Conservation (phyloP, 53 echinoderm and acorn worm species). For the Astropecten irregularis region DNA sequence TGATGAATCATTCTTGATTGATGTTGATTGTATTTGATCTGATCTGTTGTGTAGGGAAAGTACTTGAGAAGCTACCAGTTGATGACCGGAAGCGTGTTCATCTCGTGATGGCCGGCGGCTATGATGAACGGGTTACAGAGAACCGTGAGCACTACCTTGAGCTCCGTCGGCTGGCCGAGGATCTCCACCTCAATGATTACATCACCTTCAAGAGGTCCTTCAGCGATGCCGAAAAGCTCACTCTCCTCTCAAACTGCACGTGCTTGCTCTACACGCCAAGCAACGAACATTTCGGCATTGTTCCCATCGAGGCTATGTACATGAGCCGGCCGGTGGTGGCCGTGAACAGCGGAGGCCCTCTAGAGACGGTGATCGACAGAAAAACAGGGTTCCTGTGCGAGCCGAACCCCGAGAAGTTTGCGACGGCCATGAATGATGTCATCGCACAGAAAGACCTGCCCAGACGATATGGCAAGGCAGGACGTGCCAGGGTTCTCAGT, state of each 20-base stretch:
- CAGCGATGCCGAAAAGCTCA: slow-evolving; percentile 87
- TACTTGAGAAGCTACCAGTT: slow-evolving; percentile 60
- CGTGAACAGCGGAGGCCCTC: slow-evolving; percentile 93
- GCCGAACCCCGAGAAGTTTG: slow-evolving; percentile 70
- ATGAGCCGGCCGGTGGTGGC: slow-evolving; percentile 92
- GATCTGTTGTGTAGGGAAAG: slow-evolving; percentile 66
- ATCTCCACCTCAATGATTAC: slow-evolving; percentile 60
- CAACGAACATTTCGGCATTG: slow-evolving; percentile 97
- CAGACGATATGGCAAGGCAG: slow-evolving; percentile 75
- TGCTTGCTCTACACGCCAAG: slow-evolving; percentile 93
- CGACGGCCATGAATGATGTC: slow-evolving; percentile 78
- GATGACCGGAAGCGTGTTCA: slow-evolving; percentile 75
- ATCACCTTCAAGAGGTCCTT: slow-evolving; percentile 91
- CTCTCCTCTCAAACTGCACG: slow-evolving; percentile 73
- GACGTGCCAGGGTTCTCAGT: slow-evolving; percentile 77
- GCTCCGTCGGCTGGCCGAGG: slow-evolving; percentile 62
- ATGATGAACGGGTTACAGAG: slow-evolving; percentile 89
- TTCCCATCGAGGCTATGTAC: slow-evolving; percentile 98
- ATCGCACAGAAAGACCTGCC: slow-evolving; percentile 61
- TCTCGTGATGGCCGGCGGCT: slow-evolving; percentile 96
- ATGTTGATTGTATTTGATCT: not conserved
- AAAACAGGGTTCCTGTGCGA: slow-evolving; percentile 85
- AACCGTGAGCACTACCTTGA: slow-evolving; percentile 93
- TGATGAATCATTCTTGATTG: too few relatives aligned
- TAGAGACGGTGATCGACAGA: slow-evolving; percentile 78